Conservation (phyloP, 2,113 vertebrate genomes). For the Thermophis baileyi region DNA sequence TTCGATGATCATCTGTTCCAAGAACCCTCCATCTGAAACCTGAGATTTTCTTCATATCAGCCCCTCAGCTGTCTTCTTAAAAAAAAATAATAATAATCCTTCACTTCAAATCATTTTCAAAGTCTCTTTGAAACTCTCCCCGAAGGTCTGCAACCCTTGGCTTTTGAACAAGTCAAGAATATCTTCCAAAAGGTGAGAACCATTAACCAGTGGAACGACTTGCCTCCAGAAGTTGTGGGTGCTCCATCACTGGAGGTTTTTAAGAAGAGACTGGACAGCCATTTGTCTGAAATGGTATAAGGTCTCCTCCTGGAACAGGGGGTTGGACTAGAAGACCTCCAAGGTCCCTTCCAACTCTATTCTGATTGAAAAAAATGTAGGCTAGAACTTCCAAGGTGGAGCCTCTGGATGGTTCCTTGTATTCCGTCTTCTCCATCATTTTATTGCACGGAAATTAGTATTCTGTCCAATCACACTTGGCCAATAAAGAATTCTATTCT, state of each 20-base stretch:
- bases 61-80: neutral
- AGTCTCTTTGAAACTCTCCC: neutral
- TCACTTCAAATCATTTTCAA: neutral
- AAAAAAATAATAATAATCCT: too few relatives aligned
- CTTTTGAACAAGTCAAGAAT: neutral
- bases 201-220: too few relatives aligned
- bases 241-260: too few relatives aligned
- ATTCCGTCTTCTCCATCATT: neutral
- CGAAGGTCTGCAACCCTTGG: neutral
- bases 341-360: neutral
- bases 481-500: too few relatives aligned
- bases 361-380: neutral
- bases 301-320: too few relatives aligned
- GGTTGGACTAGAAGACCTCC: neutral
- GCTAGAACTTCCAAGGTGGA: neutral
- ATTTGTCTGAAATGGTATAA: neutral
- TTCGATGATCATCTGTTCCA: neutral
- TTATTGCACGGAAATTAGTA: neutral
- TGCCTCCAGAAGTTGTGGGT: too few relatives aligned
- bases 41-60: neutral
- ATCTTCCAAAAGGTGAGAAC: neutral
- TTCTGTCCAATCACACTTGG: neutral
- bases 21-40: neutral
- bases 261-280: too few relatives aligned
- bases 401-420: neutral